Evolutionary conservation across 2,797 vertebrate species (phyloP).

Genomic region (Acanthopagrus latus): DNA sequence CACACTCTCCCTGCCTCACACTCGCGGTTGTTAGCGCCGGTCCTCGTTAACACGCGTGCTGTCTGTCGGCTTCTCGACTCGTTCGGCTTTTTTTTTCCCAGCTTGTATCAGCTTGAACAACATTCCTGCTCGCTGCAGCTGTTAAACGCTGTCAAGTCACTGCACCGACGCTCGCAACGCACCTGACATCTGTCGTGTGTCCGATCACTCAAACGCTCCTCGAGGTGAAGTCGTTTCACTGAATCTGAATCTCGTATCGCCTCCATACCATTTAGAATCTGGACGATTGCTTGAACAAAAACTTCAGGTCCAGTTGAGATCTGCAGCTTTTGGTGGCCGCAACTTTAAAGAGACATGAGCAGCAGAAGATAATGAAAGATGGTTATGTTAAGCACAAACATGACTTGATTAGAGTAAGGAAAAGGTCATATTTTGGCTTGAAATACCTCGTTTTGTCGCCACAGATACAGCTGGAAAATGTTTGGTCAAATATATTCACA

Average conservation of each 20-base stretch:
- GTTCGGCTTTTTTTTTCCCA: slow-evolving; percentile 1
- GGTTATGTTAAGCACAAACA: too few species aligned
- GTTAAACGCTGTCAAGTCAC: not conserved
- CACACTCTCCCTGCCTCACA: not conserved
- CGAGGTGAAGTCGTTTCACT: not conserved
- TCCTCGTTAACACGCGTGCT: not conserved
- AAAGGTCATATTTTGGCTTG: too few species aligned
- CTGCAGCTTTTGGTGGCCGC: not conserved
- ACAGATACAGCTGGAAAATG: too few species aligned
- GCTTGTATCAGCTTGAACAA: slow-evolving; percentile 70
- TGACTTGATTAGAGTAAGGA: too few species aligned
- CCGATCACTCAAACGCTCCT: not conserved
- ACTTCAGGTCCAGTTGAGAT: too few species aligned
- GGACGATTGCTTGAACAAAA: not conserved
- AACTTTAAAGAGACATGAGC: too few species aligned
- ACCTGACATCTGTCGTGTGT: slow-evolving; percentile 19
- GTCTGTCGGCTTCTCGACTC: not conserved
- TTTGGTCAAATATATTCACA: too few species aligned
- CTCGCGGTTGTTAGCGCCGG: not conserved
- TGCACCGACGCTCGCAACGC: not conserved
- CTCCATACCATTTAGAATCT: not conserved
- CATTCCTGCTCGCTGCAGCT: slow-evolving; percentile 58
- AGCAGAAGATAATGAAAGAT: too few species aligned
- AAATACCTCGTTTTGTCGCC: too few species aligned
- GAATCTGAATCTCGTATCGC: not conserved